A percentile compares a stretch with the other conserved stretches of the same genome.
Conservation (phyloP, 2,113 vertebrate species). For the Scophthalmus maximus region DNA sequence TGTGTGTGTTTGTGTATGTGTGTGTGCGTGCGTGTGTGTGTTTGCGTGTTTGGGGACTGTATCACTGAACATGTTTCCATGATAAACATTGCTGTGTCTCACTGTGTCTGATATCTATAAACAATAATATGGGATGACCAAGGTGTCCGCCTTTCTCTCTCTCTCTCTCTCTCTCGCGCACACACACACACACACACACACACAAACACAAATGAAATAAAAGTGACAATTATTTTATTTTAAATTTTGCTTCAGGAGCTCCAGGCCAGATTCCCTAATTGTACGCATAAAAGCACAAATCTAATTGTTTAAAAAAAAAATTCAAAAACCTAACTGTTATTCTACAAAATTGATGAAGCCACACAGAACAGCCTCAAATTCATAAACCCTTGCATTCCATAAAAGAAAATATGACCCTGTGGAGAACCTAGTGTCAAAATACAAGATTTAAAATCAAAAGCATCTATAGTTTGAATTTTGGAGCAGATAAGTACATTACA, state of each 20-base stretch:
- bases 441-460: background rate
- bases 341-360: too few relatives aligned
- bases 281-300: too few relatives aligned
- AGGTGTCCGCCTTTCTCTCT: background rate
- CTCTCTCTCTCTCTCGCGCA: background rate
- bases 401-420: background rate
- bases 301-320: too few relatives aligned
- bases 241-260: too few relatives aligned
- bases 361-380: background rate
- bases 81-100: slow-evolving; percentile 64
- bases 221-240: background rate
- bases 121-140: slow-evolving; percentile 35
- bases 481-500: background rate
- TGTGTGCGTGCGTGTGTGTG: too few relatives aligned
- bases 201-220: background rate
- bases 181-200: background rate
- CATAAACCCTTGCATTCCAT: background rate
- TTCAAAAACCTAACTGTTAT: too few relatives aligned
- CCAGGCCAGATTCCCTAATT: too few relatives aligned
- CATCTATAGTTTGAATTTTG: background rate
- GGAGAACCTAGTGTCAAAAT: too few relatives aligned
- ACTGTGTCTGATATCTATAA: slow-evolving; percentile 15
- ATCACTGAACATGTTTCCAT: slow-evolving; percentile 58
- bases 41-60: too few relatives aligned
- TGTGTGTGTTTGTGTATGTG: slow-evolving; percentile 21